phyloP scores from a whole-genome alignment of 2,797 vertebrate species.

The Lates japonicus region DNA sequence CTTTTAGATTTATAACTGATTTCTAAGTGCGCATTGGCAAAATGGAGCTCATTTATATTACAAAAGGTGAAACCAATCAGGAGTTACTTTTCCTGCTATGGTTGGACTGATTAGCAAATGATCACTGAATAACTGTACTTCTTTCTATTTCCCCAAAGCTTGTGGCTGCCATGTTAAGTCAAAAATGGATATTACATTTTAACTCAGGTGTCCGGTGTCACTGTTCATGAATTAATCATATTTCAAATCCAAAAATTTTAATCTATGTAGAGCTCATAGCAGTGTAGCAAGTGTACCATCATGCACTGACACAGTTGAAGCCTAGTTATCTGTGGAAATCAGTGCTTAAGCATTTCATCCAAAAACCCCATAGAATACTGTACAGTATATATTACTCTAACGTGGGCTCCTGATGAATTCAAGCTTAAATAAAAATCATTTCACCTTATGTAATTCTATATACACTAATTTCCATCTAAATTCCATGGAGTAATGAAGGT shows the following conservation, averaged over 20 bases:
- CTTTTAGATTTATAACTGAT: conserved; percentile 1
- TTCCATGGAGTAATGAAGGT: conserved; percentile 25
- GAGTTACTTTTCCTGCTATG: background rate
- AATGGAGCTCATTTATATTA: conserved; percentile 1
- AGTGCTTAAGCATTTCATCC: background rate
- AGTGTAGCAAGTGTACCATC: background rate
- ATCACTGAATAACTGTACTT: background rate
- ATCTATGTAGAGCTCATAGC: background rate
- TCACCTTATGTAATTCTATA: conserved; percentile 1
- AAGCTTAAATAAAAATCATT: background rate
- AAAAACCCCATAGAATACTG: background rate
- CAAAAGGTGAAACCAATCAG: conserved; percentile 2
- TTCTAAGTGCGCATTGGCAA: background rate
- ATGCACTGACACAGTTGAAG: background rate
- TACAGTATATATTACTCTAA: background rate
- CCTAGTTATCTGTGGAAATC: background rate
- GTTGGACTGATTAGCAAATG: background rate
- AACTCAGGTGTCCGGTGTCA: background rate
- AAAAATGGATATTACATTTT: conserved; percentile 1
- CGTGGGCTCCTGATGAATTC: background rate
- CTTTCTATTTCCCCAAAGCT: background rate
- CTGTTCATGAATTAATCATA: background rate
- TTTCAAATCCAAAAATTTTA: background rate
- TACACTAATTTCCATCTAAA: conserved; percentile 6
- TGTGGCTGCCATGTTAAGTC: background rate